These are phyloP conservation scores for Epirrita christyi DNA, from an alignment of 2,888 invertebrate species.

Conservation along the genomic window DNA sequence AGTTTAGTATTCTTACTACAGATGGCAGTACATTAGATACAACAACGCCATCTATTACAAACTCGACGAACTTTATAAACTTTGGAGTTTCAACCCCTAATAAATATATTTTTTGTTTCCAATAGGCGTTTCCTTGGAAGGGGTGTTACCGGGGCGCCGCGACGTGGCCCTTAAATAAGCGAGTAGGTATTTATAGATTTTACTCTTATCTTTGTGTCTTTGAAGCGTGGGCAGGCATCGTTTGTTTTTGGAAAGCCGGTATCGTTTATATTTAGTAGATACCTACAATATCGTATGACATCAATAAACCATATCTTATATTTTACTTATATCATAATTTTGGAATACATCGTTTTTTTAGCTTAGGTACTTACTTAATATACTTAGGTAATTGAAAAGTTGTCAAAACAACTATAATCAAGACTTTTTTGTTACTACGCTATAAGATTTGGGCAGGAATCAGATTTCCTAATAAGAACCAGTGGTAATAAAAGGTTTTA, in stretches of 20 bases:
- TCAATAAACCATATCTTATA: too few relatives aligned
- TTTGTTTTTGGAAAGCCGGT: neutral
- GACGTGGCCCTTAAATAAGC: slow-evolving; percentile 47
- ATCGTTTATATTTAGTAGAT: neutral
- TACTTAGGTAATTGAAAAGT: too few relatives aligned
- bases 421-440: too few relatives aligned
- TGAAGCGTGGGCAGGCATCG: neutral
- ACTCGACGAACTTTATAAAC: slow-evolving; percentile 19
- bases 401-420: too few relatives aligned
- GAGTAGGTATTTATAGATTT: slow-evolving; percentile 48
- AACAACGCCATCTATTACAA: slow-evolving; percentile 55
- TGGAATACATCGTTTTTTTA: too few relatives aligned
- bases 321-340: too few relatives aligned
- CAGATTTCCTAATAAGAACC: too few relatives aligned
- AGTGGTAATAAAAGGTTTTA: too few relatives aligned
- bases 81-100: slow-evolving; percentile 23
- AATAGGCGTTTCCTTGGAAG: slow-evolving; percentile 60
- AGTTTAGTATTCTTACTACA: slow-evolving; percentile 32
- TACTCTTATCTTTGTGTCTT: neutral
- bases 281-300: neutral
- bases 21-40: slow-evolving; percentile 46
- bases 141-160: slow-evolving; percentile 62
- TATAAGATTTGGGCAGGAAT: too few relatives aligned
- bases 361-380: too few relatives aligned
- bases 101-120: slow-evolving; percentile 34